Conservation (phyloP, 2,888 invertebrate genomes). For the Andricus quercusramuli region DNA sequence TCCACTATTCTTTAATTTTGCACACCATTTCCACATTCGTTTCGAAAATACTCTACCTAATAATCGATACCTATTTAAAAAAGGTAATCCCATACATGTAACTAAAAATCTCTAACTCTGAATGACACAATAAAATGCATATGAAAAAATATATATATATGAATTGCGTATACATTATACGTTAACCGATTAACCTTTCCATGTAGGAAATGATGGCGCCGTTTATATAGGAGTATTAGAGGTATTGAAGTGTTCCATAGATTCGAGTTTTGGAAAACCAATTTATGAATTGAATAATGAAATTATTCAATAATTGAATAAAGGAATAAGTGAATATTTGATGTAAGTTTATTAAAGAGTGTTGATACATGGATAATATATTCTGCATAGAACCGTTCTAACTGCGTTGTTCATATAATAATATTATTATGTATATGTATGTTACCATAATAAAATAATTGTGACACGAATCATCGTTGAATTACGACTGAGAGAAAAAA, state of each 20-base stretch:
- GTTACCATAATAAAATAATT: slow-evolving; percentile 3
- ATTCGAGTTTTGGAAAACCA: neutral
- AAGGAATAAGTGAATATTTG: slow-evolving; percentile 6
- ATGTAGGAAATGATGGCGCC: neutral
- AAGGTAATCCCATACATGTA: neutral
- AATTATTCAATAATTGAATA: neutral
- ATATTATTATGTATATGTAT: slow-evolving; percentile 8
- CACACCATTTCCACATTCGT: neutral
- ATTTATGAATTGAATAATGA: slow-evolving; percentile 3
- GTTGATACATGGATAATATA: slow-evolving; percentile 35
- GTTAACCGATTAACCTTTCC: slow-evolving; percentile 13
- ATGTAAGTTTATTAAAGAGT: slow-evolving; percentile 3
- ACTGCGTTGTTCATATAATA: slow-evolving; percentile 9
- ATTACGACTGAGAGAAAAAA: slow-evolving; percentile 3
- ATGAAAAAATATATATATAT: neutral
- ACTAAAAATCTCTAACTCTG: neutral
- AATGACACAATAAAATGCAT: neutral
- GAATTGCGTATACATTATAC: slow-evolving; percentile 26
- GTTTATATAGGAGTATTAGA: neutral
- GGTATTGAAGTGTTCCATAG: neutral
- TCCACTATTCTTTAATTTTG: neutral
- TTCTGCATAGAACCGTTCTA: slow-evolving; percentile 8
- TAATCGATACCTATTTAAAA: neutral
- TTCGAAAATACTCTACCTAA: neutral
- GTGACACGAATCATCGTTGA: slow-evolving; percentile 15